Base-by-base conservation (phyloP, 1,140 invertebrate genomes). In the Lepeophtheirus salmonis region DNA sequence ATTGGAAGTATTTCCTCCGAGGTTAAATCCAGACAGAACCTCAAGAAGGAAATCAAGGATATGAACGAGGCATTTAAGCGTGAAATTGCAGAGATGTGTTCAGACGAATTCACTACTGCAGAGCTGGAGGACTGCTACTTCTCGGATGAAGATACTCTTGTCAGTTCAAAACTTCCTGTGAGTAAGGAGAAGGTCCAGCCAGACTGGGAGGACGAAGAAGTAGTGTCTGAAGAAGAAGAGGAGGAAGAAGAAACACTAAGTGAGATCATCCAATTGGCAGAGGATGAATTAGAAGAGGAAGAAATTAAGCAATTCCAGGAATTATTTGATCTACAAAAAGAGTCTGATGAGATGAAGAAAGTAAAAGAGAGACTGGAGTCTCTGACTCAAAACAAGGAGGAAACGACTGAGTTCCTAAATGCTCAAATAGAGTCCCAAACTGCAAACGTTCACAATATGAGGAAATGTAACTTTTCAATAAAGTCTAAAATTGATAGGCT, bases 211-310 rank as follows among this genome's bases (percentile, higher is more conserved):
- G 72, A 72, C 63, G 70, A 70, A 1, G 64, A 64, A 57, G 65
- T 60, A 21, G 65, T 67, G 50, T 65, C 64, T 50, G 73, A 75
- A n/a, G 59, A 64, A 18, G 80, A 82, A 30, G 83, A 86, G 30
- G 76, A 77, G 63, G 77, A 60, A 16, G 64, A 63, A 21, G 57
- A 60, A 60, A 60, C 30, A 1, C n/a, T 60, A 2, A 26, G 30
- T 3, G 49, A 52, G 6, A 24, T 51, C 49, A 21, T 51, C 13
- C 23, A 60, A 24, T 14, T 17, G 3, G 57, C 57, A n/a, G 57
- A 60, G 21, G 57, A 60, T 20, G 30, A 57, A 57, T 57, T 25
- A 4, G 55, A 57, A n/a, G 26, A 57, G 2, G 55, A 57, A 41
- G 55, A 57, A n/a, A 41, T 10, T n/a, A 41, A 41, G 30, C 6